These are phyloP conservation scores for Gnatocerus cornutus DNA, from an alignment of 2,888 invertebrate species.

Conservation along the genomic window DNA sequence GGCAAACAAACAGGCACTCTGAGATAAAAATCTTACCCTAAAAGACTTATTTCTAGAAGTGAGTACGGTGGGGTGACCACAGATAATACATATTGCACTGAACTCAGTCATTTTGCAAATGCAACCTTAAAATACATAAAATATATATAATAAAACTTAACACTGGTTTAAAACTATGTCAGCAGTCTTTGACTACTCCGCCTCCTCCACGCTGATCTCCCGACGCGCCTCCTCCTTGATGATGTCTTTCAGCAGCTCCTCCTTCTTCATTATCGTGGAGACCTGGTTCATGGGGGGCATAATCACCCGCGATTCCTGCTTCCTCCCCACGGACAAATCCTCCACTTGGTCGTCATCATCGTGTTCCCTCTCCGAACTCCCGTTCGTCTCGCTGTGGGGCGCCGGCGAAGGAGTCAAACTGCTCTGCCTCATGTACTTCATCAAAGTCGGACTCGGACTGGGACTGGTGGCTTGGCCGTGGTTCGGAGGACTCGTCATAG, in stretches of 20 bases:
- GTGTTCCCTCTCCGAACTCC: constrained; percentile 68
- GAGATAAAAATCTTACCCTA: constrained; percentile 55
- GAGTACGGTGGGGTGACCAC: constrained; percentile 65
- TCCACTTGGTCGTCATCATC: constrained; percentile 83
- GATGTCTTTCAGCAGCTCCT: constrained; percentile 71
- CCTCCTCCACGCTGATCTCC: constrained; percentile 71
- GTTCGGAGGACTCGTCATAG: constrained; percentile 74
- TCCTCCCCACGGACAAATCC: constrained; percentile 82
- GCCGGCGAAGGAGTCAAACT: constrained; percentile 71
- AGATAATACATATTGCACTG: constrained; percentile 72
- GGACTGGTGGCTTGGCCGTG: constrained; percentile 72
- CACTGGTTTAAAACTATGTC: constrained; percentile 70
- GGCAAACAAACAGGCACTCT: constrained; percentile 67
- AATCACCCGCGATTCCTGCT: constrained; percentile 78
- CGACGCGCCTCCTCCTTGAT: constrained; percentile 68
- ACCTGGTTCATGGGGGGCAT: constrained; percentile 81
- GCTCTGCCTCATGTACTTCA: constrained; percentile 72
- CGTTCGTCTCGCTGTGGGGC: constrained; percentile 68
- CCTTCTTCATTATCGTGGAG: constrained; percentile 76
- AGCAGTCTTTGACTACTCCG: constrained; percentile 66
- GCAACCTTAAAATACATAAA: constrained; percentile 66
- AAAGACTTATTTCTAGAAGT: constrained; percentile 52
- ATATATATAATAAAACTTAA: constrained; percentile 70
- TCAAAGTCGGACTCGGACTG: constrained; percentile 70
- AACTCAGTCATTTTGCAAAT: constrained; percentile 67